These are phyloP conservation scores for Sebastes alutus DNA, from an alignment of 2,797 vertebrate genomes.

Conservation along the genomic window DNA sequence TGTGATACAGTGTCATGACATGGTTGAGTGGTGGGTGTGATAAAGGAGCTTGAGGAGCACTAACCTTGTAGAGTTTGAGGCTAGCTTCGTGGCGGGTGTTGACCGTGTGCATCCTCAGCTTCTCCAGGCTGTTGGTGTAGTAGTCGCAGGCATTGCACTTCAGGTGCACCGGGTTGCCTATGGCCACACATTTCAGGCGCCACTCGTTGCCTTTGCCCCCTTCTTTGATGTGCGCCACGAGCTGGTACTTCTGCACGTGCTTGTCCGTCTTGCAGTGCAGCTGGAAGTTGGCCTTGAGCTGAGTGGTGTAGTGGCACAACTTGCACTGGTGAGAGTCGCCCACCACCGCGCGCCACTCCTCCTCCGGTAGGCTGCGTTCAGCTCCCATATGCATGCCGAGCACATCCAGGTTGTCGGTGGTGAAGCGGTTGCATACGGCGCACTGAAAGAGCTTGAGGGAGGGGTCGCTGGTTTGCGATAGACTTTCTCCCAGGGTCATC, in stretches of 20 bases:
- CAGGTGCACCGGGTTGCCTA: constrained; percentile 97
- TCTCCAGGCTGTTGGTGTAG: constrained; percentile 99
- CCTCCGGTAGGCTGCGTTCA: constrained; percentile 94
- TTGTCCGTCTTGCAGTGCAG: constrained; percentile 99
- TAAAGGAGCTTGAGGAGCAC: constrained; percentile 42
- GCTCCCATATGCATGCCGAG: constrained; percentile 97
- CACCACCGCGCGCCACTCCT: constrained; percentile 96
- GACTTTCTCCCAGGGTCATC: constrained; percentile 97
- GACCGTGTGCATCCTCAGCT: constrained; percentile 96
- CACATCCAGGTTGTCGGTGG: constrained; percentile 97
- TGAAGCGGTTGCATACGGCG: constrained; percentile 98
- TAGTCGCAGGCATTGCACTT: constrained; percentile 99
- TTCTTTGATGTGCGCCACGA: constrained; percentile 99
- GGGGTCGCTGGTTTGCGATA: constrained; percentile 96
- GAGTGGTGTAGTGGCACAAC: constrained; percentile 97
- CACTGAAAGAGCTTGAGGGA: constrained; percentile 99
- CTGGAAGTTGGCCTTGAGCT: constrained; percentile 99
- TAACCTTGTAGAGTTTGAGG: constrained; percentile 98
- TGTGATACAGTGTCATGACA: neutral
- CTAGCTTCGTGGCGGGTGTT: constrained; percentile 97
- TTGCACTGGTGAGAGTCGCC: constrained; percentile 99
- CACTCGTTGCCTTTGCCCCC: constrained; percentile 98
- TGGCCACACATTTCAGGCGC: constrained; percentile 98
- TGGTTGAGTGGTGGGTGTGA: neutral
- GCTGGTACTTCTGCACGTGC: constrained; percentile 98